A percentile compares a stretch with the other conserved stretches of the same genome.
Conservation (phyloP, 2,113 vertebrate species). For the Todiramphus chloris region DNA sequence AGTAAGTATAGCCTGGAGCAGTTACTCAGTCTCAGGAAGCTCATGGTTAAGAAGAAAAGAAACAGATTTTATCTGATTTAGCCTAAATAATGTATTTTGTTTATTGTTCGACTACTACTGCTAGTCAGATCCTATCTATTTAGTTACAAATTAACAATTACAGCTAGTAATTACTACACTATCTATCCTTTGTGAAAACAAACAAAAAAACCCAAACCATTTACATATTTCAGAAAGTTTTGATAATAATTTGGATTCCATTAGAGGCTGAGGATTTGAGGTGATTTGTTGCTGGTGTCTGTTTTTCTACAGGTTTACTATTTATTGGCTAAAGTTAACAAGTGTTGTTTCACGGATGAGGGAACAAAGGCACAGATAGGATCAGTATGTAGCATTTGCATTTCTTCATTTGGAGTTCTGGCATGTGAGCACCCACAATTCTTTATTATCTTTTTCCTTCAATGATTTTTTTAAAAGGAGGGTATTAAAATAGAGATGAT, state of each 20-base stretch:
- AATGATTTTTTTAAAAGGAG: conserved; percentile 23
- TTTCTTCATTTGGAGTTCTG: conserved; percentile 16
- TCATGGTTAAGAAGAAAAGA: conserved; percentile 2
- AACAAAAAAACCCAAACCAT: not conserved
- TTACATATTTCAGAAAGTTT: not conserved
- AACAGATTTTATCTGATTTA: conserved; percentile 27
- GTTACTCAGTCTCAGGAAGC: not conserved
- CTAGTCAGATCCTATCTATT: conserved; percentile 15
- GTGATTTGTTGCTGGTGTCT: not conserved
- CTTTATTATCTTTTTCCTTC: conserved; percentile 31
- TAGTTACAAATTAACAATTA: conserved; percentile 32
- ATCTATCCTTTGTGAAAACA: not conserved
- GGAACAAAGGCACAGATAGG: conserved; percentile 36
- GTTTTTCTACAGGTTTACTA: not conserved
- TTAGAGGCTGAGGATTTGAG: not conserved
- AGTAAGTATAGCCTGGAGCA: not conserved
- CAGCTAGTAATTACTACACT: not conserved
- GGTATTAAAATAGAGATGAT: conserved; percentile 25
- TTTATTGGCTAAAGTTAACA: not conserved
- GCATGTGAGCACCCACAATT: not conserved
- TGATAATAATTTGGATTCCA: not conserved
- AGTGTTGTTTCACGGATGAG: conserved; percentile 34
- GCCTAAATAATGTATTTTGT: conserved; percentile 10
- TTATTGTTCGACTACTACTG: not conserved
- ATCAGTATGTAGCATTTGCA: conserved; percentile 40